Evolutionary conservation across 2,888 invertebrate species (phyloP).

Genomic region (Andrena chrysosceles): DNA sequence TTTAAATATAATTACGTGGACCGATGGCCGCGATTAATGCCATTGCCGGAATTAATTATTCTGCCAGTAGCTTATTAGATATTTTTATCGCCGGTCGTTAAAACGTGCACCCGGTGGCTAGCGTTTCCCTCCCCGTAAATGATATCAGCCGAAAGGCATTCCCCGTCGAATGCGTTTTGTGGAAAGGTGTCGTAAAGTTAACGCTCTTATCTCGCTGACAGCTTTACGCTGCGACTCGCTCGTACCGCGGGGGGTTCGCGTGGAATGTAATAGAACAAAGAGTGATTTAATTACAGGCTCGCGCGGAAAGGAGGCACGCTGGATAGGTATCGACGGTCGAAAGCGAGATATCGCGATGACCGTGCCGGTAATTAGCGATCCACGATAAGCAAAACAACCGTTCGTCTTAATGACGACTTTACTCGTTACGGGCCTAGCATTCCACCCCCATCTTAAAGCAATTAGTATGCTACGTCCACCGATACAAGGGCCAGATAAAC

Average conservation of each 20-base stretch:
- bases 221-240: conserved; percentile 52
- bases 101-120: conserved; percentile 32
- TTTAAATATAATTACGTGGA: conserved; percentile 48
- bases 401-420: conserved; percentile 68
- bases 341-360: conserved; percentile 50
- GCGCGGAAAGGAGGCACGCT: conserved; percentile 28
- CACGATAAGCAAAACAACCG: conserved; percentile 62
- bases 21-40: conserved; percentile 51
- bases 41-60: conserved; percentile 63
- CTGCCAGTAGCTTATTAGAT: conserved; percentile 59
- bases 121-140: conserved; percentile 38
- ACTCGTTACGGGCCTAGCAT: conserved; percentile 56
- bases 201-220: conserved; percentile 64
- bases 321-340: conserved; percentile 58
- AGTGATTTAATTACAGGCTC: conserved; percentile 65
- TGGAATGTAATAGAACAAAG: conserved; percentile 57
- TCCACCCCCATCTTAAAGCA: conserved; percentile 62
- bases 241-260: conserved; percentile 14
- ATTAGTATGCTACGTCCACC: conserved; percentile 62
- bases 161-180: conserved; percentile 53
- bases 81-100: conserved; percentile 64
- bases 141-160: conserved; percentile 65
- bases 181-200: conserved; percentile 57
- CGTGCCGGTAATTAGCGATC: conserved; percentile 56
- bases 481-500: conserved; percentile 59